Base-by-base conservation (phyloP, 2,797 vertebrate species). In the Esox lucius region DNA sequence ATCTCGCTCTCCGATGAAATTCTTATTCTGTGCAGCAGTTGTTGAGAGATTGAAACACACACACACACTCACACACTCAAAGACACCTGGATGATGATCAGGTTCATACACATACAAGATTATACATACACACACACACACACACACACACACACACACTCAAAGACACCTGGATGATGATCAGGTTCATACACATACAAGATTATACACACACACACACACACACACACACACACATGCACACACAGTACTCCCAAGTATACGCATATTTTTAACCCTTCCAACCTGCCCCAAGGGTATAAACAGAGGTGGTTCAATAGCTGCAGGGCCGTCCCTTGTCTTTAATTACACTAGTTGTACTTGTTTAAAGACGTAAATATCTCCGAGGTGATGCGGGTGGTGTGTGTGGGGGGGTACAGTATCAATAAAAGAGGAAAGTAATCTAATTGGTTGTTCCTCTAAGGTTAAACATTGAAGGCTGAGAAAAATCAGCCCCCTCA, bases 361-460 rank as follows among this genome's bases (percentile, higher is more conserved):
- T 75, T 85, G 59, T 75, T 79, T 51, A 24, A 82, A 78, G 39
- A 82, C 83, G 81, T 81, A 83, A 91, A 89, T 81, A 82, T 84
- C 87, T 86, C 85, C 56, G 68, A 28, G 66, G 78, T 73, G 48
- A 81, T 68, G 72, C 69, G 67, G 76, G 28, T 28, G 28, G 28
- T 28, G 28, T 28, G 28, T n/a, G n/a, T 35, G 26, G 67, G 73
- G 68, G 64, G 62, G 70, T 31, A 67, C 24, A 56, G 22, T 80
- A 73, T 90, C 74, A 84, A 88, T 87, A 83, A 66, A 76, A 74
- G 49, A 67, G 71, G 61, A 76, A 83, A 81, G 62, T 68, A 4
- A 7, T 77, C 61, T 87, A 59, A 35, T 71, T 75, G 73, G 70
- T 82, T 84, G 77, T 78, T 78, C 80, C 78, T 74, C 68, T 80